Base-by-base conservation (phyloP, 1,140 invertebrate species). In the Drosophila tsacasi region DNA sequence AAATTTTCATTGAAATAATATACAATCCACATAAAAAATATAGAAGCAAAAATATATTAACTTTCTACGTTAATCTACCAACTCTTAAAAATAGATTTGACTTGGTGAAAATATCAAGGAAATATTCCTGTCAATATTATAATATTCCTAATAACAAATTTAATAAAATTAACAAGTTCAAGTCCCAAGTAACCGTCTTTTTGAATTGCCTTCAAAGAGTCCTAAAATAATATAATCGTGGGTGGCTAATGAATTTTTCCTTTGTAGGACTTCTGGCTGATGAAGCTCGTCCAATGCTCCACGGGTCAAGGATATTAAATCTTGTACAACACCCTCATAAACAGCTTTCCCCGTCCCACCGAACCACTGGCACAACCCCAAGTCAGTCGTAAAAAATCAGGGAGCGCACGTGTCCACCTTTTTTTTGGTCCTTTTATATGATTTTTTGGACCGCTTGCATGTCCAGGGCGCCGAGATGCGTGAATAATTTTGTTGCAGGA, bases 401-500 rank as follows among this genome's bases (percentile, higher is more conserved):
- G 64, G 75, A 77, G 75, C 75, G 75, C 75, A 77, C 75, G 75
- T 77, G 75, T 77, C 74, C 74, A 54, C 49, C 25, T 57, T 39
- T 68, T 77, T 60, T 47, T 57, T 37, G 44, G 42, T 79, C 63
- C 66, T 27, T 74, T 77, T 77, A 55, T 76, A 55, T 73, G 62
- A 49, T 76, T 60, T 39, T 76, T 25, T 54, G 23, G 42, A 59
- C 54, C 68, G 80, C 64, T 83, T 69, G 80, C 84, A 87, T 89
- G 84, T 89, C 63, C 84, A 55, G 65, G 58, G 25, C 19, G 21
- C 12, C 46, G 68, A 79, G 85, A 89, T 64, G 85, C 84, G 85
- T 89, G 84, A 90, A 89, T 89, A 89, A 84, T 89, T 79, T 79
- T 81, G 55, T 62, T 81, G 81, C 84, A 81, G 78, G 84, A 89